Percentiles rank a stretch among this genome's conserved stretches.
Conservation (phyloP, 2,797 vertebrate species). For the Lepilemur ruficaudatus region DNA sequence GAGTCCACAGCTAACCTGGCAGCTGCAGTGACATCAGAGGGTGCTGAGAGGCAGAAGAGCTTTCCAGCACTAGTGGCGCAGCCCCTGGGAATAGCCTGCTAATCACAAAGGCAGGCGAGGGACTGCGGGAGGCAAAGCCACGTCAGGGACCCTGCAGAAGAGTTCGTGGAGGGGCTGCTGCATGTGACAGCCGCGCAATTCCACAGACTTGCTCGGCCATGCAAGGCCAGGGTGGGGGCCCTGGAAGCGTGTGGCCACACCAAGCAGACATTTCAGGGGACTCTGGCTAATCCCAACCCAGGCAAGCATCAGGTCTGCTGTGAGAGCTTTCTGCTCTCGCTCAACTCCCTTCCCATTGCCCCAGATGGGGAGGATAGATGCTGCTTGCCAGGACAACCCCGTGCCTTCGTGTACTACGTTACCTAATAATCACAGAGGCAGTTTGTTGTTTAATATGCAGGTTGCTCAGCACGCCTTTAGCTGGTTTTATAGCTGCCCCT, state of each 20-base stretch:
- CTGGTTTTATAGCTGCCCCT: background rate
- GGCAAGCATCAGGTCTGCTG: background rate
- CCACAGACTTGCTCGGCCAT: accelerated
- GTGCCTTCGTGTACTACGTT: accelerated
- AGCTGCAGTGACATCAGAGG: accelerated
- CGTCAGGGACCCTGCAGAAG: background rate
- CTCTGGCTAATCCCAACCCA: background rate
- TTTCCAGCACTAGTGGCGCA: background rate
- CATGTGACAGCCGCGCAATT: background rate
- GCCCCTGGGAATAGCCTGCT: conserved; percentile 5
- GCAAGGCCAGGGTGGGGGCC: background rate
- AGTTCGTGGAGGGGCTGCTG: background rate
- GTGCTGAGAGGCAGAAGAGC: background rate
- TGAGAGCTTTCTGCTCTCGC: background rate
- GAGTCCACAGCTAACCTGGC: background rate
- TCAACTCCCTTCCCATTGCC: background rate
- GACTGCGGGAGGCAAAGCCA: background rate
- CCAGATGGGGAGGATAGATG: background rate
- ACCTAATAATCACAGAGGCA: background rate
- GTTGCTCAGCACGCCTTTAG: background rate
- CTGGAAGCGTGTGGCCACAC: background rate
- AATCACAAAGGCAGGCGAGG: background rate
- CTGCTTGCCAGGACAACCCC: background rate
- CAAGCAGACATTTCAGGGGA: background rate
- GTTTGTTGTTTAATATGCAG: background rate